A percentile compares a stretch with the other conserved stretches of the same genome.
phyloP scores from a whole-genome alignment of 1,140 invertebrate genomes.

The Euura lappo region DNA sequence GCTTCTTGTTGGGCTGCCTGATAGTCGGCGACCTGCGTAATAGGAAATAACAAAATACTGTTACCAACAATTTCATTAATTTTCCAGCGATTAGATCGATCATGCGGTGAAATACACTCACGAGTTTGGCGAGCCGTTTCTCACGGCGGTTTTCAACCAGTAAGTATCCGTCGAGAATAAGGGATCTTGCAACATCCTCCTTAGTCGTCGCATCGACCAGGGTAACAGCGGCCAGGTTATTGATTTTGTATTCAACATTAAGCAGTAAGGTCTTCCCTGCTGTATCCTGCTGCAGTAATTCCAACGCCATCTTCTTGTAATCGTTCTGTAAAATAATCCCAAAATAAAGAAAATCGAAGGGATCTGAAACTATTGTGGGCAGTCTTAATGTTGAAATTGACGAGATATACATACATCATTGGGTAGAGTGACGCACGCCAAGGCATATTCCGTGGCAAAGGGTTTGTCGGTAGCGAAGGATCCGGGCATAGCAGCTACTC shows the following conservation, averaged over 20 bases:
- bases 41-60: no score
- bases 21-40: conserved; percentile 75
- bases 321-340: conserved; percentile 66
- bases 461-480: conserved; percentile 76
- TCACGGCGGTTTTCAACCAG: conserved; percentile 83
- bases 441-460: conserved; percentile 84
- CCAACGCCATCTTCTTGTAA: conserved; percentile 76
- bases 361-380: no score
- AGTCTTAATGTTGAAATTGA: not conserved
- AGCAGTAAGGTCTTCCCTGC: conserved; percentile 72
- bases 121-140: conserved; percentile 79
- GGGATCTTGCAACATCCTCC: conserved; percentile 81
- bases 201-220: conserved; percentile 75
- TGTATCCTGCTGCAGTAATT: conserved; percentile 72
- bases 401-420: conserved; percentile 70
- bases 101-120: conserved; percentile 45
- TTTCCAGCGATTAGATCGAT: no score
- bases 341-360: not conserved
- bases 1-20: conserved; percentile 84
- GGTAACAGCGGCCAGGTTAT: conserved; percentile 72
- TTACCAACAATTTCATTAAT: no score
- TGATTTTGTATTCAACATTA: conserved; percentile 74
- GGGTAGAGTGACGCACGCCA: conserved; percentile 85
- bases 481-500: conserved; percentile 80
- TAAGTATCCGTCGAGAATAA: conserved; percentile 87